Base-by-base conservation (phyloP, 1,140 invertebrate species). In the Eumaeus atala region DNA sequence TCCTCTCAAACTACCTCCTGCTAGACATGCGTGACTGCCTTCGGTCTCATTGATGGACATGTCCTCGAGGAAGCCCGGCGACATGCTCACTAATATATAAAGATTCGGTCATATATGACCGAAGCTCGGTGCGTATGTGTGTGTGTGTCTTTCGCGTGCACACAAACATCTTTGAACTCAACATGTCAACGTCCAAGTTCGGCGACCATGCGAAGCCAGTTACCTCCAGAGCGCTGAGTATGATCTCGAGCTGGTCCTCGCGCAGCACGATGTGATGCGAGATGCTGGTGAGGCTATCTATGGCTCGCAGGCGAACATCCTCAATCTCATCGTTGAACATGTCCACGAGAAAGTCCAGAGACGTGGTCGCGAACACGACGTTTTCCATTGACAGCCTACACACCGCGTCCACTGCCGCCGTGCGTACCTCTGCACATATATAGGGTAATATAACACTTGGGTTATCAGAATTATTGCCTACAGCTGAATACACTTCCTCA, bases 21-120 rank as follows among this genome's bases (percentile, higher is more conserved):
- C 96, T 77, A n/a, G n/a, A n/a, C 95, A 94, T 33, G 98, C 88
- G 33, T 97, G 90, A 16, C 99, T 97, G 74, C 97, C 95, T 87
- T 99, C 97, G 61, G 99, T 99, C 89, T 99, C 98, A 88, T 99
- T 98, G 80, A 99, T 99, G 77, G 99, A 99, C 98, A 99, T 99
- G 77, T 99, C 98, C 0, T 99, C 98, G 38, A 99, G 90, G 74
- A 99, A 99, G 80, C 99, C 98, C 3, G 98, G 85, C 0, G 95
- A 94, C 37, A 95, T 91, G 33, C 91, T 91, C 0, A 97, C 96
- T 87, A 99, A 99, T 28, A 91, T n/a, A n/a, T n/a, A n/a, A n/a
- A n/a, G n/a, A n/a, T n/a, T n/a, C n/a, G n/a, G n/a, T n/a, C n/a
- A n/a, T n/a, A n/a, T n/a, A n/a, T n/a, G n/a, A n/a, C n/a, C n/a